Percentiles rank a stretch among this genome's conserved stretches.
Conservation (phyloP, 2,888 invertebrate genomes). For the Laothoe populi region DNA sequence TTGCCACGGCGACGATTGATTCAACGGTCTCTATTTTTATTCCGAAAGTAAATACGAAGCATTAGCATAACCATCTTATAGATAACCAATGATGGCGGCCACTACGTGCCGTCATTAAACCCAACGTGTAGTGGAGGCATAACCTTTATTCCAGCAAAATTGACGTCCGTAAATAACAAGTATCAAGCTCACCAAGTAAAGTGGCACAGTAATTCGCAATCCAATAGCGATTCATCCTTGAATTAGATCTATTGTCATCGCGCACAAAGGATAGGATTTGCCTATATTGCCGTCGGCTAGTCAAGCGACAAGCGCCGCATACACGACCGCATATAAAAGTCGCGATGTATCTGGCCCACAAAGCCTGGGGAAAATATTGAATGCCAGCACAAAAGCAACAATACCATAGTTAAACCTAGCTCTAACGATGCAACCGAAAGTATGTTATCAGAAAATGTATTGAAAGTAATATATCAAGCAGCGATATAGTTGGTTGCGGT, state of each 20-base stretch:
- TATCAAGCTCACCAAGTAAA: not conserved
- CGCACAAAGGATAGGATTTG: constrained; percentile 75
- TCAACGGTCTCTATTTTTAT: too few species aligned
- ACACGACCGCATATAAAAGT: constrained; percentile 55
- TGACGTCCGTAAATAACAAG: constrained; percentile 8
- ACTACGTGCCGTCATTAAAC: too few species aligned
- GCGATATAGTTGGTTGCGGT: too few species aligned
- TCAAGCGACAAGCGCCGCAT: constrained; percentile 57
- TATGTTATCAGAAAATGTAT: too few species aligned
- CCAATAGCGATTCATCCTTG: constrained; percentile 76
- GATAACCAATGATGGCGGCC: too few species aligned
- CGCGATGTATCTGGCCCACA: constrained; percentile 33
- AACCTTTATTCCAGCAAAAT: constrained; percentile 44
- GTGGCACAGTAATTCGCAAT: constrained; percentile 48
- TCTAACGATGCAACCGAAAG: not conserved
- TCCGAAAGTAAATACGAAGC: too few species aligned
- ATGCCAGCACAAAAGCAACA: not conserved
- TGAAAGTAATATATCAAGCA: too few species aligned
- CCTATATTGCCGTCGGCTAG: constrained; percentile 60
- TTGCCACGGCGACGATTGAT: too few species aligned
- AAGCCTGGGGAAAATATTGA: not conserved
- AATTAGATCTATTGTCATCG: constrained; percentile 78
- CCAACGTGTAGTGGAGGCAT: too few species aligned
- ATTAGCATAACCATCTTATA: too few species aligned
- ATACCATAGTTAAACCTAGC: not conserved